Evolutionary conservation across 2,797 vertebrate genomes (phyloP), one percentile per base, ranked within the genome.

Genomic region (Euthynnus affinis): DNA sequence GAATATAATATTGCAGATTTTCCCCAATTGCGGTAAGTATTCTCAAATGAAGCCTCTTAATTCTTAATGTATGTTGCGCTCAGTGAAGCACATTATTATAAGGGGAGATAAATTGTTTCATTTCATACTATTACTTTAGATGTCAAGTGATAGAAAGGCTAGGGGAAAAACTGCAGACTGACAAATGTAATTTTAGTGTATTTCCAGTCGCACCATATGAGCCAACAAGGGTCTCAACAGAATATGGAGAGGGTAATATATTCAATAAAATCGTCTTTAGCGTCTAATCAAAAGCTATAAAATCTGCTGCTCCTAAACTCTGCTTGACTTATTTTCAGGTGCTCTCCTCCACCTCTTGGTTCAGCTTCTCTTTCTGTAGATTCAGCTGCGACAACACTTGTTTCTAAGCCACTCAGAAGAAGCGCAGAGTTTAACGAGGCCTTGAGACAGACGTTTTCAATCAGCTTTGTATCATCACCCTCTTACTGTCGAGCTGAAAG

Each of bases 331-430:
- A 64, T 40, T 78, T 90, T 83, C 55, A 76, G 78, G 58, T 62
- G 66, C 78, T 77, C 61, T 69, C 79, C 56, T 61, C 44, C 14
- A 6, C 73, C 34, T 67, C 73, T 73, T 34, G 29, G 46, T 71
- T 74, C 34, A n/a, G 53, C 4, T 18, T 82, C 25, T 72, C 34
- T 68, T 65, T 71, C 64, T 88, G 27, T 84, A 76, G 84, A 71
- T 59, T 87, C 86, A 86, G 84, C 88, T 87, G 87, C 76, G 81
- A 55, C 67, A 53, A 76, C 66, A 71, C 78, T 87, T 59, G 80
- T 71, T 85, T 78, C 55, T 70, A 23, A 4, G n/a, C 61, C 5
- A 32, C 29, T 32, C 29, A 6, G 29, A 32, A 65, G 64, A 59
- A 67, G 49, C 59, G 9, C 63, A 56, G 52, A 74, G 59, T 82